phyloP scores from a whole-genome alignment of 2,113 vertebrate genomes.

The Saimiri boliviensis region DNA sequence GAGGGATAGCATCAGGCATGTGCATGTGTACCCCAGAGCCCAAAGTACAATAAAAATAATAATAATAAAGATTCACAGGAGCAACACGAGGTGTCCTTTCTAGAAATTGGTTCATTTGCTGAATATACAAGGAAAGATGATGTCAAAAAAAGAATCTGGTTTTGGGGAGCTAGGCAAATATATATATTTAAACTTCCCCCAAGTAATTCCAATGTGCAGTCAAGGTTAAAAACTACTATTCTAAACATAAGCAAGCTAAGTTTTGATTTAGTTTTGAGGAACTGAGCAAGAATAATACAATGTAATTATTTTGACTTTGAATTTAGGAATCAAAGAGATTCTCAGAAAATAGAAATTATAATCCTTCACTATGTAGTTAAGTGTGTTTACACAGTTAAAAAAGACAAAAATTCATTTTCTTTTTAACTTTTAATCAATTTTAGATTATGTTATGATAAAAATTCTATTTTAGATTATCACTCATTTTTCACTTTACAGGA shows the following conservation, averaged over 20 bases:
- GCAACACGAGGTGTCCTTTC: too few relatives aligned
- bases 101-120: too few relatives aligned
- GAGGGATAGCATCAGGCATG: too few relatives aligned
- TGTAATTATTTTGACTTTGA: constrained; percentile 22
- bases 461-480: not conserved
- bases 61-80: too few relatives aligned
- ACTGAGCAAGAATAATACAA: not conserved
- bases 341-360: not conserved
- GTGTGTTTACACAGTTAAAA: not conserved
- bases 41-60: too few relatives aligned
- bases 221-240: not conserved
- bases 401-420: not conserved
- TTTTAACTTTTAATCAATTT: not conserved
- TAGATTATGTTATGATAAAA: not conserved
- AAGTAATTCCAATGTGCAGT: not conserved
- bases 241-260: not conserved
- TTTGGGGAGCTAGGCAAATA: not conserved
- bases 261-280: constrained; percentile 19
- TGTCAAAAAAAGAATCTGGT: not conserved
- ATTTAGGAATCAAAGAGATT: not conserved
- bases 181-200: not conserved
- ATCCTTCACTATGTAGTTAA: not conserved
- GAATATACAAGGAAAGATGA: too few relatives aligned
- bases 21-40: too few relatives aligned
- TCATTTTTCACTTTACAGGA: not conserved